A percentile compares a stretch with the other conserved stretches of the same genome.
These are phyloP conservation scores for Orius insidiosus DNA, from an alignment of 1,140 invertebrate species.

Conservation along the genomic window DNA sequence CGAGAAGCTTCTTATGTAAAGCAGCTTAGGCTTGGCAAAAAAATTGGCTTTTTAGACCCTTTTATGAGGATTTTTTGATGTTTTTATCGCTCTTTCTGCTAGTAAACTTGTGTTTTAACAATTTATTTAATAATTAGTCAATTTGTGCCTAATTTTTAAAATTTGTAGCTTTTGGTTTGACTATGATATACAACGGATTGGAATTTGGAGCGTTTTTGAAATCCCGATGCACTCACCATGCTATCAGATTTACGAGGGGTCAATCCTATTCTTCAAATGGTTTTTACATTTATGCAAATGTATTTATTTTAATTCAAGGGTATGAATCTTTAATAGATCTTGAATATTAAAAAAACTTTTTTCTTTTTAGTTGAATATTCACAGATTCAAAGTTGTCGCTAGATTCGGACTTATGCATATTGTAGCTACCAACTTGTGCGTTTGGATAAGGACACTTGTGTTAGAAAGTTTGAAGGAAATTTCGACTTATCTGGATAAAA, in stretches of 20 bases:
- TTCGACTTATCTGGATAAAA: conserved; percentile 45
- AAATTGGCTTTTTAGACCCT: too few relatives aligned
- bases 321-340: conserved; percentile 33
- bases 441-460: conserved; percentile 89
- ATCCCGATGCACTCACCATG: conserved; percentile 73
- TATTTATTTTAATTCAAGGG: conserved; percentile 97
- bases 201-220: conserved; percentile 90
- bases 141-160: not conserved
- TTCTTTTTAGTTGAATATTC: conserved; percentile 71
- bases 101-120: too few relatives aligned
- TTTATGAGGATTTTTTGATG: too few relatives aligned
- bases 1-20: too few relatives aligned
- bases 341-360: too few relatives aligned
- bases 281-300: conserved; percentile 97
- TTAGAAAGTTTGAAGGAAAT: conserved; percentile 81
- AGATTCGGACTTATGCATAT: conserved; percentile 96
- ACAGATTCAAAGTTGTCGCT: conserved; percentile 91
- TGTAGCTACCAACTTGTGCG: conserved; percentile 91
- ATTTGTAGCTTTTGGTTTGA: conserved; percentile 74
- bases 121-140: too few relatives aligned
- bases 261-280: conserved; percentile 85
- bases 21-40: too few relatives aligned
- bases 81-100: too few relatives aligned
- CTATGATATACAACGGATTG: conserved; percentile 93
- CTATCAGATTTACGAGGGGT: conserved; percentile 76